phyloP scores from a whole-genome alignment of 2,797 vertebrate species.

The Sebastes hopkinsi region DNA sequence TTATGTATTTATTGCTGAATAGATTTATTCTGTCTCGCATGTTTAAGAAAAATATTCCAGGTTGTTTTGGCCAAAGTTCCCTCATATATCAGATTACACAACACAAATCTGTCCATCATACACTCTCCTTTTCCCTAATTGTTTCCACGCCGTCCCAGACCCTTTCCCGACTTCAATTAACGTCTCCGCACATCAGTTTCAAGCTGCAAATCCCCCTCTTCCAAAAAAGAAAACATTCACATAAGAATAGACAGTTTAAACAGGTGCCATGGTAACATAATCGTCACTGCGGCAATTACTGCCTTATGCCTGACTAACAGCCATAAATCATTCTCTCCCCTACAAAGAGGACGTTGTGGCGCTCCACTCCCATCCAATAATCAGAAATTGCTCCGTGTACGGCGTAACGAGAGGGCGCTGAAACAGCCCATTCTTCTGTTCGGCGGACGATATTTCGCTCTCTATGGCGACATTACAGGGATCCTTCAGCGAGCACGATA shows the following conservation, averaged over 20 bases:
- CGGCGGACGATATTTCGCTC: conserved; percentile 54
- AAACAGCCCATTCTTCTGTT: conserved; percentile 79
- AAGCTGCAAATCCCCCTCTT: conserved; percentile 63
- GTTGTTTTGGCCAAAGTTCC: conserved; percentile 25
- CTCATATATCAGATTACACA: conserved; percentile 43
- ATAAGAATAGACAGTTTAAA: conserved; percentile 78
- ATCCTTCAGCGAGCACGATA: conserved; percentile 83
- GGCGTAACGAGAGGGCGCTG: conserved; percentile 64
- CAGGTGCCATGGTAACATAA: conserved; percentile 80
- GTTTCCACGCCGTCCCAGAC: conserved; percentile 54
- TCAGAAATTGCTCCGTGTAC: conserved; percentile 75
- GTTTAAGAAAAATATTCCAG: conserved; percentile 16
- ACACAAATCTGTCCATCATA: conserved; percentile 54
- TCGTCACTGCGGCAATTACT: conserved; percentile 77
- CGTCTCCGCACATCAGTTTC: conserved; percentile 64
- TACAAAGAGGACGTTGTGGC: conserved; percentile 78
- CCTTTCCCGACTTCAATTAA: conserved; percentile 63
- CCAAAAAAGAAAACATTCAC: conserved; percentile 76
- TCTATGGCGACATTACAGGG: conserved; percentile 71
- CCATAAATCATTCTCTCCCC: conserved; percentile 76
- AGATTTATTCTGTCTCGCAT: background rate
- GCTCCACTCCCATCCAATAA: conserved; percentile 76
- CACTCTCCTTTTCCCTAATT: conserved; percentile 45
- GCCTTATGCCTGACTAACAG: conserved; percentile 76
- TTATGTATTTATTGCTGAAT: conserved; percentile 21